These are phyloP conservation scores for Reticulitermes speratus DNA, from an alignment of 1,140 invertebrate species.

Conservation along the genomic window DNA sequence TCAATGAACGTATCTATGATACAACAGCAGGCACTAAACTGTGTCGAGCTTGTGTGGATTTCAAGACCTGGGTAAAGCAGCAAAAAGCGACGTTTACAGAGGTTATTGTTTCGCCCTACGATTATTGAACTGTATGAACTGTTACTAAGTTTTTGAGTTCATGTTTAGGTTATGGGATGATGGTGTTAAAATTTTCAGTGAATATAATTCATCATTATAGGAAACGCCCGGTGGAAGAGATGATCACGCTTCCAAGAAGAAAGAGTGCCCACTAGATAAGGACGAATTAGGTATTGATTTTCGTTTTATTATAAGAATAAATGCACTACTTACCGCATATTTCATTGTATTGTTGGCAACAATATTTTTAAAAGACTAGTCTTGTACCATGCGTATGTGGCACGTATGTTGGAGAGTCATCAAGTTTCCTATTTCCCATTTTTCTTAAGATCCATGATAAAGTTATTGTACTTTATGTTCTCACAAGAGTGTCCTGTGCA, in stretches of 20 bases:
- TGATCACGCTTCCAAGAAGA: conserved; percentile 34
- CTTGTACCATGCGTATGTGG: no score
- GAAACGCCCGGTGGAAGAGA: neutral
- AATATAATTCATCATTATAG: conserved; percentile 33
- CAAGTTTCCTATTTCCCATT: no score
- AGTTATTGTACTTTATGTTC: no score
- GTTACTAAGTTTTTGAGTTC: neutral
- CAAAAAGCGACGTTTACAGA: conserved; percentile 54
- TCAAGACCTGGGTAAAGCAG: conserved; percentile 68
- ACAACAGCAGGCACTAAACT: conserved; percentile 45
- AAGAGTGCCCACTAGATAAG: conserved; percentile 76
- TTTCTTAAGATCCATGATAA: no score
- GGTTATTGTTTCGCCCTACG: conserved; percentile 41
- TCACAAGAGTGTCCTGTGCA: no score
- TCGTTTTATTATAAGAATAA: neutral
- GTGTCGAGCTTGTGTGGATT: conserved; percentile 71
- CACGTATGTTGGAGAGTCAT: no score
- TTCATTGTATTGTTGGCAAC: no score
- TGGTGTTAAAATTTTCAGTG: neutral
- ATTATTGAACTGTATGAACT: neutral
- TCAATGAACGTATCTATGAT: neutral
- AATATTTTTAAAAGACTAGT: no score
- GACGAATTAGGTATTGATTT: conserved; percentile 51
- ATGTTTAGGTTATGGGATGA: neutral
- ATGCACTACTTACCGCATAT: no score